Evolutionary conservation across 1,140 invertebrate genomes (phyloP), one percentile per base, ranked within the genome.

Genomic region (Orchesella cincta): DNA sequence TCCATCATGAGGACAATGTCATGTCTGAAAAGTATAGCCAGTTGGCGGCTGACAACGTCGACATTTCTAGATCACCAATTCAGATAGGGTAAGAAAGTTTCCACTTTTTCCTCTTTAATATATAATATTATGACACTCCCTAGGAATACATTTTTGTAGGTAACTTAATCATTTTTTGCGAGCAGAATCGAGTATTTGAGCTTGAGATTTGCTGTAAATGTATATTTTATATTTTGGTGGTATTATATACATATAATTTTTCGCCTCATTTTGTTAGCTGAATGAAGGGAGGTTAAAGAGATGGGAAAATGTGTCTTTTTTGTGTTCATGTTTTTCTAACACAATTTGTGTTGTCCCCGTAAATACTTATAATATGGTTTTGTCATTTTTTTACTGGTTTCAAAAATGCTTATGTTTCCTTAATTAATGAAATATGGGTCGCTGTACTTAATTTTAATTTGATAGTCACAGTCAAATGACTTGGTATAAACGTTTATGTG

Each of bases 21-120:
- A 62, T 80, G 14, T 76, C 81, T n/a, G 71, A 76, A 67, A 80
- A 78, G 54, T 79, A 79, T 34, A 78, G 64, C 67, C 16, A 79
- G 26, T 90, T 91, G 84, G 88, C 90, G 29, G 90, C 92, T 72
- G 95, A 97, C 86, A 97, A 97, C 86, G 90, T 96, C 76, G 93
- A 93, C 83, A 93, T 97, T 79, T 92, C 93, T 80, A 88, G 92
- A 77, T 91, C 91, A 83, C 92, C 93, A 31, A 89, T 95, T 67
- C 92, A 94, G 84, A 93, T 94, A 85, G 94, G 94, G 94, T 96
- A 89, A 89, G 92, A 16, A 26, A 62, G 12, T 62, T 62, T 62
- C 23, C 54, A 62, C 23, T 62, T 78, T 62, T 73, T 23, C 52
- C 46, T 76, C n/a, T 57, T 16, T 79, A 23, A 79, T 71, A 77